A percentile compares a stretch with the other conserved stretches of the same genome.
These are phyloP conservation scores for Apostichopus californicus DNA, from an alignment of 35 echinoderm and acorn worm species.

Conservation along the genomic window DNA sequence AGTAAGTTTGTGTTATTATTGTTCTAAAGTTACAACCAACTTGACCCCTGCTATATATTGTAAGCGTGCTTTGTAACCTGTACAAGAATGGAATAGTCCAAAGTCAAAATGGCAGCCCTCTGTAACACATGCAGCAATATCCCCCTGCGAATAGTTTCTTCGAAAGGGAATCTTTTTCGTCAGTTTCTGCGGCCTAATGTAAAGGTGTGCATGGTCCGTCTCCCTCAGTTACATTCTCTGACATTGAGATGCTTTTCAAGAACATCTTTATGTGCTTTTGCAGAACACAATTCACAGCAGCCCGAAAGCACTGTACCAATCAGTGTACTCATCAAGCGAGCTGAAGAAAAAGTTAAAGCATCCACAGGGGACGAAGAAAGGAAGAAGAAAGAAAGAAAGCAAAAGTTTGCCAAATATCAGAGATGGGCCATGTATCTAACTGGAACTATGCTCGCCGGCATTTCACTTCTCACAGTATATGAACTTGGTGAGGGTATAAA, in stretches of 20 bases:
- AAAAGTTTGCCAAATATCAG: constrained; percentile 63
- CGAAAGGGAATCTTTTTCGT: constrained; percentile 44
- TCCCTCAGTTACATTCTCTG: background rate
- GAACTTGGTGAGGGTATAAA: constrained; percentile 61
- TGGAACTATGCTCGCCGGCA: constrained; percentile 53
- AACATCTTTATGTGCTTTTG: constrained; percentile 6
- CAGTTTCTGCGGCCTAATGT: background rate
- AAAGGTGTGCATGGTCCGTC: background rate
- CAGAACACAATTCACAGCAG: constrained; percentile 6
- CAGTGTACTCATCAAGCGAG: constrained; percentile 59
- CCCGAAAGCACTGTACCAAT: constrained; percentile 50
- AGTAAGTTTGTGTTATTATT: too few species aligned
- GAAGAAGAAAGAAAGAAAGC: constrained; percentile 70
- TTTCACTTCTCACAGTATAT: constrained; percentile 67
- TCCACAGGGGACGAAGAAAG: constrained; percentile 62
- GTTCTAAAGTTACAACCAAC: too few species aligned
- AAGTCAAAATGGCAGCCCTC: constrained; percentile 76
- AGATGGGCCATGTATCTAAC: constrained; percentile 73
- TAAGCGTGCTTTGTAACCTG: background rate
- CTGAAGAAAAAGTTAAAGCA: constrained; percentile 71
- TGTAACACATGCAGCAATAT: constrained; percentile 66
- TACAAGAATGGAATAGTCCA: background rate
- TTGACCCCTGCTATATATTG: background rate
- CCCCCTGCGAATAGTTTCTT: constrained; percentile 57
- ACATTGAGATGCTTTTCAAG: constrained; percentile 12